phyloP scores from a whole-genome alignment of 2,797 vertebrate species.

The Sciurus vulgaris region DNA sequence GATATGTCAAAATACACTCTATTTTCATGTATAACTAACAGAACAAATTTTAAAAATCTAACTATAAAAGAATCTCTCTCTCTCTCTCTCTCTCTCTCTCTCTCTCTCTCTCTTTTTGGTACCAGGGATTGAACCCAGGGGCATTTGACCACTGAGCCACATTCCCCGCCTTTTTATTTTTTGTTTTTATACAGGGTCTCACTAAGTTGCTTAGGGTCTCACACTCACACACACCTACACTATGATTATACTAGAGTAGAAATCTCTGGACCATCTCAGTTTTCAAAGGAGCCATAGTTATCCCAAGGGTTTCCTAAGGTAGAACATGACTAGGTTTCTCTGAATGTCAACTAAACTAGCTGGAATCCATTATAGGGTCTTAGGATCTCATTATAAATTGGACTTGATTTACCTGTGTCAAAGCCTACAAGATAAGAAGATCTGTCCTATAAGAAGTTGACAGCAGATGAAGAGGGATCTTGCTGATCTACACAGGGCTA shows the following conservation, averaged over 20 bases:
- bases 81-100: no score
- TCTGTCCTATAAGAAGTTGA: neutral
- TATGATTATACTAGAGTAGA: neutral
- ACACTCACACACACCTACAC: neutral
- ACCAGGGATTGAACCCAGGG: no score
- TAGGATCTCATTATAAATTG: neutral
- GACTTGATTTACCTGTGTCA: neutral
- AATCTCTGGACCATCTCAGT: neutral
- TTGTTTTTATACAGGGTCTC: no score
- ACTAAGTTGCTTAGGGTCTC: no score
- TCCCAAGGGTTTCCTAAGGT: neutral
- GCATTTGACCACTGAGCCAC: no score
- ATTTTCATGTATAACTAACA: no score
- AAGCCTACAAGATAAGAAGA: neutral
- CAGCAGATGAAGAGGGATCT: neutral
- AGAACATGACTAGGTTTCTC: constrained; percentile 1
- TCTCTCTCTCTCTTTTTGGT: no score
- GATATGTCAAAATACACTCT: no score
- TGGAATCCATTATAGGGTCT: neutral
- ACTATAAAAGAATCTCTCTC: no score
- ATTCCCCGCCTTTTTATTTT: no score
- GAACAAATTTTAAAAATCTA: no score
- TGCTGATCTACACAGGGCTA: neutral
- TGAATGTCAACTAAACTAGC: neutral
- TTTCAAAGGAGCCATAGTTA: constrained; percentile 13